Conservation (phyloP, 1,140 invertebrate genomes). For the Druon quercuslanigerum region DNA sequence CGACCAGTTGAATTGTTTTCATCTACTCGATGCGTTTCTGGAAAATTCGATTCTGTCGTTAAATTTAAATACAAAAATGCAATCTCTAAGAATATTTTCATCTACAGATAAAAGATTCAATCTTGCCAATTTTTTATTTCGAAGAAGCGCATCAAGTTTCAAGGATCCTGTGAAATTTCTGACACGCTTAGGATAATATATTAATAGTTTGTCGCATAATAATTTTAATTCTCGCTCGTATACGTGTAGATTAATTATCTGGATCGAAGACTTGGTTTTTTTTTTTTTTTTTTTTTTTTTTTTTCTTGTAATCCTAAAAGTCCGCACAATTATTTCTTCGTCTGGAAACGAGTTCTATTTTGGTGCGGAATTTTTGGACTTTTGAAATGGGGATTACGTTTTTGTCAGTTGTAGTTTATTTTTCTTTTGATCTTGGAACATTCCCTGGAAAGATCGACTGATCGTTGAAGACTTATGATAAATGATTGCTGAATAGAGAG, state of each 20-base stretch:
- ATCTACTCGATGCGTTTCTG: no score
- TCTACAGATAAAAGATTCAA: background rate
- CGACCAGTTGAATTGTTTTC: no score
- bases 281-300: background rate
- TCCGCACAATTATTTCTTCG: constrained; percentile 32
- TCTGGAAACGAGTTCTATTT: constrained; percentile 36
- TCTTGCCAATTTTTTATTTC: constrained; percentile 7
- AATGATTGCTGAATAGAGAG: constrained; percentile 13
- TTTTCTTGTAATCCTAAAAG: constrained; percentile 14
- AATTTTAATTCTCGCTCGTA: background rate
- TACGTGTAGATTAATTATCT: constrained; percentile 9
- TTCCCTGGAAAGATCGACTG: constrained; percentile 49
- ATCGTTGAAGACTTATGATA: constrained; percentile 44
- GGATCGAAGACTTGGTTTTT: background rate
- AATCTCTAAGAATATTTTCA: background rate
- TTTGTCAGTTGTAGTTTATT: constrained; percentile 11
- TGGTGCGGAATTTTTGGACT: constrained; percentile 26
- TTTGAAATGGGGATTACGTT: background rate
- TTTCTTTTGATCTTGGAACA: constrained; percentile 40
- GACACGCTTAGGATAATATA: background rate
- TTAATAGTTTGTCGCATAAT: background rate
- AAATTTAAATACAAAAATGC: no score
- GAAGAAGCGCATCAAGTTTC: constrained; percentile 12
- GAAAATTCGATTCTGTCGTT: no score
- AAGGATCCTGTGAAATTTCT: background rate